Percentiles rank a stretch among this genome's conserved stretches.
These are phyloP conservation scores for Carcinoscorpius rotundicauda DNA, from an alignment of 1,140 invertebrate species.

Conservation along the genomic window DNA sequence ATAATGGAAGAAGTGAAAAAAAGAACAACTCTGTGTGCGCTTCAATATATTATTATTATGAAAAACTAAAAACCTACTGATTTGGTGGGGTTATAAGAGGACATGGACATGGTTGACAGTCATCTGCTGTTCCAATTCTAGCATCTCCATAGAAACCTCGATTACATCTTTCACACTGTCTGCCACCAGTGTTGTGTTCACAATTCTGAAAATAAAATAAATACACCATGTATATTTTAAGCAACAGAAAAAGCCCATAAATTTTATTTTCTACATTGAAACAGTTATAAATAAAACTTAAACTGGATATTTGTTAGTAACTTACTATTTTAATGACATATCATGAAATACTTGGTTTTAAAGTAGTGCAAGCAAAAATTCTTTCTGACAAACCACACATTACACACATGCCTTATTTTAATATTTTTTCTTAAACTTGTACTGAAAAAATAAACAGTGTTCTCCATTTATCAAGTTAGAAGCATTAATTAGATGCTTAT, in stretches of 20 bases:
- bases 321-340: neutral
- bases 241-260: neutral
- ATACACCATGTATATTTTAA: neutral
- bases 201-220: conserved; percentile 28
- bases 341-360: neutral
- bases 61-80: conserved; percentile 39
- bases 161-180: conserved; percentile 49
- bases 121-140: conserved; percentile 48
- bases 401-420: too few relatives aligned
- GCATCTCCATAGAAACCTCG: conserved; percentile 81
- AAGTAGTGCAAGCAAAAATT: too few relatives aligned
- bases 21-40: neutral
- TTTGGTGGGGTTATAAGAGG: conserved; percentile 57
- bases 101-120: conserved; percentile 80
- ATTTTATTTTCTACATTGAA: neutral
- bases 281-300: too few relatives aligned
- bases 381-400: too few relatives aligned
- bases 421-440: too few relatives aligned
- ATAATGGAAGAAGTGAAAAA: neutral
- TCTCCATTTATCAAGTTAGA: too few relatives aligned
- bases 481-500: too few relatives aligned
- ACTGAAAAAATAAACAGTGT: too few relatives aligned
- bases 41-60: too few relatives aligned
- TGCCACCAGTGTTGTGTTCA: conserved; percentile 44
- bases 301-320: conserved; percentile 1